phyloP scores from a whole-genome alignment of 2,113 vertebrate genomes.

The Gymnocephalus cernua region DNA sequence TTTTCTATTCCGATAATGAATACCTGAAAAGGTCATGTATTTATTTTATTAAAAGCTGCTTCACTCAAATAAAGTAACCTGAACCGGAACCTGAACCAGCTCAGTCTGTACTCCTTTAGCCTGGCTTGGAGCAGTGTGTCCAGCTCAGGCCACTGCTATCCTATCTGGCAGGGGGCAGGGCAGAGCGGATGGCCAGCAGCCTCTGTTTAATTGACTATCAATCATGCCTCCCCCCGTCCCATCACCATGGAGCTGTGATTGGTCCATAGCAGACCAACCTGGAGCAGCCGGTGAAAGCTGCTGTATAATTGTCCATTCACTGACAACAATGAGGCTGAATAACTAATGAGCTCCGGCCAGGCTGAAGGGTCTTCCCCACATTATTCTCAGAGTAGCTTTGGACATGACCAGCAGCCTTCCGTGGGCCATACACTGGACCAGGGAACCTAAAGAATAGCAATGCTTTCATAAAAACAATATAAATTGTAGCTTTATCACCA shows the following conservation, averaged over 20 bases:
- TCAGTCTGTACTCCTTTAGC: background rate
- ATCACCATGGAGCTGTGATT: constrained; percentile 42
- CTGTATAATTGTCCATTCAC: constrained; percentile 53
- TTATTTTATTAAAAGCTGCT: background rate
- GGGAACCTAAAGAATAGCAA: constrained; percentile 41
- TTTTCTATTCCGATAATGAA: background rate
- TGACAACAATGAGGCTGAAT: constrained; percentile 77
- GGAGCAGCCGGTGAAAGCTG: constrained; percentile 39
- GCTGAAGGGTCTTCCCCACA: constrained; percentile 45
- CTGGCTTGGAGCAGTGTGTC: constrained; percentile 25
- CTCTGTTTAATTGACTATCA: constrained; percentile 66
- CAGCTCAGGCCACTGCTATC: constrained; percentile 63
- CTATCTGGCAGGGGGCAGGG: constrained; percentile 29
- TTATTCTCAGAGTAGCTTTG: constrained; percentile 61
- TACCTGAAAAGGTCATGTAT: background rate
- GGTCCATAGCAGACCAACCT: constrained; percentile 60
- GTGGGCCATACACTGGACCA: constrained; percentile 56
- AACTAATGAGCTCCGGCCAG: constrained; percentile 69
- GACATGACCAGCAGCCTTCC: constrained; percentile 72
- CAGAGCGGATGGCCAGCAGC: constrained; percentile 26
- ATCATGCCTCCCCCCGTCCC: constrained; percentile 45
- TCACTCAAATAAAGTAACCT: background rate
- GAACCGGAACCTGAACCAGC: too few relatives aligned
- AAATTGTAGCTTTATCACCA: constrained; percentile 36
- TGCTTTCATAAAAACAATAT: constrained; percentile 54